Evolutionary conservation across 2,113 vertebrate genomes (phyloP).

Genomic region (Salvelinus alpinus): DNA sequence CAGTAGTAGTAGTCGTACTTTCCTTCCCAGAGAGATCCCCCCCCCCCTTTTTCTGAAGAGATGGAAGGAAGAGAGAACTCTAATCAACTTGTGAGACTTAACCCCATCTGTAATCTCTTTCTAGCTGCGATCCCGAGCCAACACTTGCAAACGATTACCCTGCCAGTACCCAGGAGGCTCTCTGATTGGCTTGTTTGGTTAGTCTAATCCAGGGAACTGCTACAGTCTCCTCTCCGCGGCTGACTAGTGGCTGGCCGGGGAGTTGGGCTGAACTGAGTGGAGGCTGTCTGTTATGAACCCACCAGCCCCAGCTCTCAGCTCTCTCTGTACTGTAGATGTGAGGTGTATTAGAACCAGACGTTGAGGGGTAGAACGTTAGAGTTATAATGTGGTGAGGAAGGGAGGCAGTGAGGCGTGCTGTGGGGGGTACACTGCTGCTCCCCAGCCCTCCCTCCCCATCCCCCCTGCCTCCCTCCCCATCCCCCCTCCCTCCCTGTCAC

Average conservation of each 20-base stretch:
- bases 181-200: slow-evolving; percentile 67
- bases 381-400: too few species aligned
- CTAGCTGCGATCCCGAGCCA: slow-evolving; percentile 38
- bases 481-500: slow-evolving; percentile 32
- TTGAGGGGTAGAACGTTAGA: not conserved
- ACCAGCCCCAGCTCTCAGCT: slow-evolving; percentile 28
- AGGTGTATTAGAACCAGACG: slow-evolving; percentile 55
- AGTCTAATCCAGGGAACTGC: slow-evolving; percentile 52
- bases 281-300: slow-evolving; percentile 19
- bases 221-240: slow-evolving; percentile 22
- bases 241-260: slow-evolving; percentile 22
- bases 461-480: too few species aligned
- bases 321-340: slow-evolving; percentile 26
- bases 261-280: slow-evolving; percentile 17
- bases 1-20: slow-evolving; percentile 27
- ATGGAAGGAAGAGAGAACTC: slow-evolving; percentile 33
- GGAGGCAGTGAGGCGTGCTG: slow-evolving; percentile 35
- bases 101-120: slow-evolving; percentile 29
- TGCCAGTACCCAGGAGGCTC: slow-evolving; percentile 46
- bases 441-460: too few species aligned
- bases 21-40: slow-evolving; percentile 34
- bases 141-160: slow-evolving; percentile 66
- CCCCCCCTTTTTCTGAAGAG: slow-evolving; percentile 17
- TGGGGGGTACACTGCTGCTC: slow-evolving; percentile 26
- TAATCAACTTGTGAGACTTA: slow-evolving; percentile 58